Base-by-base conservation (phyloP, 1,140 invertebrate genomes). In the Procambarus clarkii region DNA sequence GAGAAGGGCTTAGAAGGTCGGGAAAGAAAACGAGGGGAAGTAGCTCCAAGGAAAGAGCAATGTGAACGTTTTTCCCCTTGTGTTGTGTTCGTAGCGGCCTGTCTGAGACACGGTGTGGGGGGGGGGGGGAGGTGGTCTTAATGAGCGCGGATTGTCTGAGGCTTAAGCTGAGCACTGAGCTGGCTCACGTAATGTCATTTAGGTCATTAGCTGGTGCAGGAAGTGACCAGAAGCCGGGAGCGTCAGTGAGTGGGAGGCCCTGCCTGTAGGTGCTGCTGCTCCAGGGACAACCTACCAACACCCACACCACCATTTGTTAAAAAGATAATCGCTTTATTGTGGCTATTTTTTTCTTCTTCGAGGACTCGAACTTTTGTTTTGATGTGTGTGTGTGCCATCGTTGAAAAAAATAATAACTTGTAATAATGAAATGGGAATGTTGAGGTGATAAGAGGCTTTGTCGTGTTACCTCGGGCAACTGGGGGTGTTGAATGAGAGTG, bases 121-220 rank as follows among this genome's bases (percentile, higher is more conserved):
- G 21, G 24, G 69, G 24, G 69, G 11, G 5, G 24, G 69, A 45
- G 13, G 71, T 3, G 71, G 58, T 71, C 64, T 74, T 90, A 90
- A 90, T 90, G 88, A 90, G 88, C 71, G 69, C 34, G 50, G 81
- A 87, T 69, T 34, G 60, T 71, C 58, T 15, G 50, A 45, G 24
- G 84, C 54, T 71, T 58, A 46, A 34, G 60, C 48, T 21, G 24
- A 45, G 24, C 64, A 24, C 54, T 13, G 71, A 69, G 76, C 34
- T 69, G n/a, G 69, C 80, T 79, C 64, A 71, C 83, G 84, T 91
- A 91, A 91, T 91, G 85, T 91, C 85, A 87, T 91, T 91, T 86
- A 91, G 90, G 79, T 91, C 90, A 91, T 91, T 91, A 91, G 79
- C 50, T n/a, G 78, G 77, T 82, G 54, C 48, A 91, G 90, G 90